Evolutionary conservation across 2,888 invertebrate genomes (phyloP), one percentile per base, ranked within the genome.

Genomic region (Latheticus oryzae): DNA sequence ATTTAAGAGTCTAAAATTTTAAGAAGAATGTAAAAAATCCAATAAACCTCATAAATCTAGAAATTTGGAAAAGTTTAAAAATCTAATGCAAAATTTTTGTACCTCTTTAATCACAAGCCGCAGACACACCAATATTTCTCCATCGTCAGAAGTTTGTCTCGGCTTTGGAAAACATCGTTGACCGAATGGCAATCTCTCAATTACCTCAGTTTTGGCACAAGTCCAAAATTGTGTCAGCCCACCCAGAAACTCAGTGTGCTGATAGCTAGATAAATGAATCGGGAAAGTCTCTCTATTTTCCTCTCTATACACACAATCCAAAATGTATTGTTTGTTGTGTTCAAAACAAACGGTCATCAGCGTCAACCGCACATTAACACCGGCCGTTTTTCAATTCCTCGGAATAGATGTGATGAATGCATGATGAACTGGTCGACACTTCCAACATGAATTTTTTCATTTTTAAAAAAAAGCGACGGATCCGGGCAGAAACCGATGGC

Each of bases 121-220:
- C 70, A 74, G 75, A 77, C 75, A 73, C 73, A 75, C 74, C 74
- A 76, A 73, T 76, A 75, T 77, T 76, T 76, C 74, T 75, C 73
- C 72, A 69, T 73, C 69, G 66, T 69, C 71, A 68, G 72, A 73
- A 71, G 70, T 69, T 70, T 71, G 70, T 70, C 71, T n/a, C n/a
- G n/a, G n/a, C 67, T 68, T 69, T 61, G 67, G 68, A 69, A 71
- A 74, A 74, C 73, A 72, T 73, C 68, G 73, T 70, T 70, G 68
- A 71, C 74, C 73, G 69, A 75, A 75, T 70, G 68, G 70, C 75
- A 68, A 76, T 75, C 73, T 75, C 75, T 77, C 75, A 77, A 76
- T 76, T 75, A 66, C 70, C 63, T 68, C 70, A 68, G 63, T 66
- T 63, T 59, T 73, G 74, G 72, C 72, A 52, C 61, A 28, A 47